A percentile compares a stretch with the other conserved stretches of the same genome.
These are phyloP conservation scores for Scolopax mira DNA, from an alignment of 2,113 vertebrate genomes.

Conservation along the genomic window DNA sequence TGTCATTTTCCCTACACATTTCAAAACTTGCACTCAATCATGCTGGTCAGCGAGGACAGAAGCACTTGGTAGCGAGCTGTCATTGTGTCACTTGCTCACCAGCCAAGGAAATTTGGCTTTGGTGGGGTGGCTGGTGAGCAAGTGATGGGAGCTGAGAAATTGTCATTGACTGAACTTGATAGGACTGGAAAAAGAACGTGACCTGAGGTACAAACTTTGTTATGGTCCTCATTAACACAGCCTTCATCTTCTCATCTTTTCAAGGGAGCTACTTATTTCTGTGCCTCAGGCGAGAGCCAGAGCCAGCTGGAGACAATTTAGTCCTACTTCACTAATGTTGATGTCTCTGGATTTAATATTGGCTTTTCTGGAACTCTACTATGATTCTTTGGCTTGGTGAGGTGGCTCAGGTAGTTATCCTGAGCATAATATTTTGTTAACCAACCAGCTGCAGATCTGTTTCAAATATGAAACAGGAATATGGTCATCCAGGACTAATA, in stretches of 20 bases:
- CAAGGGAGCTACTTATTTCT: constrained; percentile 13
- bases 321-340: constrained; percentile 36
- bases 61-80: fast-evolving
- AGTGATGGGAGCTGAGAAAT: background rate
- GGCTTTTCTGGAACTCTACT: constrained; percentile 41
- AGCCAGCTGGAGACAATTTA: constrained; percentile 65
- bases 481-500: constrained; percentile 32
- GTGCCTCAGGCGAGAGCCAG: background rate
- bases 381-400: background rate
- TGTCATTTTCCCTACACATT: background rate
- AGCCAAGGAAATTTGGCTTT: background rate
- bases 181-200: background rate
- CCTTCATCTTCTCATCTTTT: constrained; percentile 17
- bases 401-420: constrained; percentile 48
- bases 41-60: background rate
- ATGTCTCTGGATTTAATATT: constrained; percentile 62
- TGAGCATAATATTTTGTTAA: constrained; percentile 59
- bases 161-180: background rate
- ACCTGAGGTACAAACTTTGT: background rate
- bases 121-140: background rate
- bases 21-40: background rate
- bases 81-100: too few species aligned
- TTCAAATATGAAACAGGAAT: constrained; percentile 38
- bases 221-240: background rate
- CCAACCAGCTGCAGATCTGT: background rate